Evolutionary conservation across 2,888 invertebrate species (phyloP).

Genomic region (Acleris sparsana): DNA sequence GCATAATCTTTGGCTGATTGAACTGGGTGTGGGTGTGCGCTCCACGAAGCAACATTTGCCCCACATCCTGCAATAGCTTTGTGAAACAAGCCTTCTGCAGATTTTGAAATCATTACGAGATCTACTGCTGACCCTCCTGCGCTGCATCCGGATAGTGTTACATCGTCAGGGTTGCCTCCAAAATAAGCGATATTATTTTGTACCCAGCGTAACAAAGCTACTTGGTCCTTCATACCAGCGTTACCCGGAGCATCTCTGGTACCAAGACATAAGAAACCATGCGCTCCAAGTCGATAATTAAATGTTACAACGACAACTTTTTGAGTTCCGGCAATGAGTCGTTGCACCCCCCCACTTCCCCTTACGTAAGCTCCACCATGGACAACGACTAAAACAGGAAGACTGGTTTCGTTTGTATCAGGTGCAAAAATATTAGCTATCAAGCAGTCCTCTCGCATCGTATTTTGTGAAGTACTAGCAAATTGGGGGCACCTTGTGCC

Average conservation of each 20-base stretch:
- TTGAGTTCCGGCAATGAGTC: conserved; percentile 9
- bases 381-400: conserved; percentile 15
- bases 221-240: conserved; percentile 24
- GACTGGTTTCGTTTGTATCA: conserved; percentile 1
- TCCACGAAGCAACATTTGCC: conserved; percentile 9
- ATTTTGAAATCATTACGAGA: conserved; percentile 11
- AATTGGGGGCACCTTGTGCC: background rate
- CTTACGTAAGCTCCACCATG: conserved; percentile 6
- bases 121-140: conserved; percentile 13
- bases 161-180: conserved; percentile 20
- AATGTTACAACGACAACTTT: conserved; percentile 23
- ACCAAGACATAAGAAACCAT: conserved; percentile 36
- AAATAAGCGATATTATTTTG: conserved; percentile 18
- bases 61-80: conserved; percentile 17
- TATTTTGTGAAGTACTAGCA: background rate
- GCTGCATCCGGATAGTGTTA: conserved; percentile 23
- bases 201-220: conserved; percentile 22
- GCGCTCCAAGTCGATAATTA: conserved; percentile 35
- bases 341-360: conserved; percentile 7
- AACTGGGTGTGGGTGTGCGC: conserved; percentile 18
- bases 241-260: conserved; percentile 36
- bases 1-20: conserved; percentile 7
- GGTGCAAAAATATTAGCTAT: conserved; percentile 15
- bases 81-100: conserved; percentile 9
- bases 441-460: conserved; percentile 17